These are phyloP conservation scores for Poeciliopsis prolifica DNA, from an alignment of 2,113 vertebrate species.

Conservation along the genomic window DNA sequence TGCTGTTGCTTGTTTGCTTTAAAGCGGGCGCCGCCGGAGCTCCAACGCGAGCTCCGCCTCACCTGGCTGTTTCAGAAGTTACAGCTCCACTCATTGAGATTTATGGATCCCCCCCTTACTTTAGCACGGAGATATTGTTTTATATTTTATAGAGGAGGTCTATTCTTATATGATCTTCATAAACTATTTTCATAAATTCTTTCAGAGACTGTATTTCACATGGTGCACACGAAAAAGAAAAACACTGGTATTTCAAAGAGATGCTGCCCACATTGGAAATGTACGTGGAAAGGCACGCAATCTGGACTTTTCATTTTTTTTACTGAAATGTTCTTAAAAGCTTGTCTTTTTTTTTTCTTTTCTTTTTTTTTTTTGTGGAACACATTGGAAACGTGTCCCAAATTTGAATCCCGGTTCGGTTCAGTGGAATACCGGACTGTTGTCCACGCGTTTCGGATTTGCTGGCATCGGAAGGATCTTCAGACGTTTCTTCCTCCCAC, in stretches of 20 bases:
- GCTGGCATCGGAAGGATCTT: conserved; percentile 25
- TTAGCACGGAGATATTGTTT: conserved; percentile 68
- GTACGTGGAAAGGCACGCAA: conserved; percentile 45
- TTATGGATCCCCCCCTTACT: conserved; percentile 56
- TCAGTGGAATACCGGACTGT: conserved; percentile 21
- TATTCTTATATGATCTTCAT: conserved; percentile 70
- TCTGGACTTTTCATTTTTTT: conserved; percentile 51
- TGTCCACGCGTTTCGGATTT: conserved; percentile 27
- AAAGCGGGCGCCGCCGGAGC: conserved; percentile 52
- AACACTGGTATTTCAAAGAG: conserved; percentile 31
- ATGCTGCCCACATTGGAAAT: conserved; percentile 44
- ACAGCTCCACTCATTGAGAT: conserved; percentile 64
- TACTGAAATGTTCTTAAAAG: conserved; percentile 49
- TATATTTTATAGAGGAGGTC: conserved; percentile 74
- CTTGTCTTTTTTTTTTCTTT: conserved; percentile 26
- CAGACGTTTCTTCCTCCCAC: conserved; percentile 9
- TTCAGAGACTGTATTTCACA: conserved; percentile 64
- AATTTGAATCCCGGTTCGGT: conserved; percentile 39
- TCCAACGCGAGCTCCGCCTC: conserved; percentile 52
- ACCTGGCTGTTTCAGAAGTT: conserved; percentile 59
- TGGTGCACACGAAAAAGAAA: conserved; percentile 41
- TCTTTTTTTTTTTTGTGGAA: conserved; percentile 34
- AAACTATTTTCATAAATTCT: conserved; percentile 70
- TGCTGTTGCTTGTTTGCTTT: conserved; percentile 72
- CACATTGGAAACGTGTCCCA: conserved; percentile 9